Evolutionary conservation across 2,888 invertebrate genomes (phyloP).

Genomic region (Abrostola triplasia): DNA sequence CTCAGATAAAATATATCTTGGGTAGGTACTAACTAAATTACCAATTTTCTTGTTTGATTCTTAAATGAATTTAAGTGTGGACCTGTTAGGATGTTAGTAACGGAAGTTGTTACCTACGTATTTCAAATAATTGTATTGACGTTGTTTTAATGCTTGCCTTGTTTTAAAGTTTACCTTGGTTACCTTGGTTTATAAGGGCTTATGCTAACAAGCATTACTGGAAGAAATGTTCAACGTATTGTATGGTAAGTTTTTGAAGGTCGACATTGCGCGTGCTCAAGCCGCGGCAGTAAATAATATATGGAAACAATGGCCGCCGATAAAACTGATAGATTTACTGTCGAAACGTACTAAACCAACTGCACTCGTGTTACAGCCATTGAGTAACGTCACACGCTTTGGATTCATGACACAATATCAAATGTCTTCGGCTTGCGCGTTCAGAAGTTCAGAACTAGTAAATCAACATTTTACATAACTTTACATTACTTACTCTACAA

Average conservation of each 20-base stretch:
- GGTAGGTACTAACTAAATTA: no score
- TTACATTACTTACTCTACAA: not conserved
- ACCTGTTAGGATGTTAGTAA: not conserved
- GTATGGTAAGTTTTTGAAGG: constrained; percentile 45
- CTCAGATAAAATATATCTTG: no score
- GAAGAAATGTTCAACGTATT: constrained; percentile 47
- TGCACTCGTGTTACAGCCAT: constrained; percentile 37
- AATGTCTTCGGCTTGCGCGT: constrained; percentile 18
- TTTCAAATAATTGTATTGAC: not conserved
- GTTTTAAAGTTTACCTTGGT: constrained; percentile 26
- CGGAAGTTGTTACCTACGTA: no score
- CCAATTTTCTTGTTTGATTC: no score
- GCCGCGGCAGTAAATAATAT: constrained; percentile 36
- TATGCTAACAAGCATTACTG: constrained; percentile 37
- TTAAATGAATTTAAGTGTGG: no score
- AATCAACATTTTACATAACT: constrained; percentile 13
- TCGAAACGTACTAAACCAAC: constrained; percentile 44
- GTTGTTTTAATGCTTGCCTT: constrained; percentile 20
- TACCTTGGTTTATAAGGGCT: constrained; percentile 32
- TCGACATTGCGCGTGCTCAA: constrained; percentile 35
- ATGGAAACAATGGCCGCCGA: constrained; percentile 51
- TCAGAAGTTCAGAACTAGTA: constrained; percentile 3
- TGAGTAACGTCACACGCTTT: constrained; percentile 29
- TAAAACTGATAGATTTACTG: constrained; percentile 54
- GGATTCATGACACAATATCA: constrained; percentile 28